Conservation (phyloP, 2,113 vertebrate species). For the Talpa occidentalis region DNA sequence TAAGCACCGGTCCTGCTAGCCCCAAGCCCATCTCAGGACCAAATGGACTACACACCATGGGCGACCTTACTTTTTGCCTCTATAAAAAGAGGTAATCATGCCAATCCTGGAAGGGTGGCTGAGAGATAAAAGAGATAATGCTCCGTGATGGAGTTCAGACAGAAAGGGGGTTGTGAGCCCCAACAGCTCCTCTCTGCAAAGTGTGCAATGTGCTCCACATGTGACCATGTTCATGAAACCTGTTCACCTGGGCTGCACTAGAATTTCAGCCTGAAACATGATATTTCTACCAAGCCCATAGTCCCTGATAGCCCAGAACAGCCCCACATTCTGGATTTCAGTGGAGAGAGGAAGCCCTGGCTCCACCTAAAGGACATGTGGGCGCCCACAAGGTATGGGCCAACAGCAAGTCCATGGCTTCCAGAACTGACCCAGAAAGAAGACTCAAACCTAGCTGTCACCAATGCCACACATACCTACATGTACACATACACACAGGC, state of each 20-base stretch:
- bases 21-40: background rate
- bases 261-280: background rate
- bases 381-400: fast-evolving
- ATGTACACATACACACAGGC: background rate
- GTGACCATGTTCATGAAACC: fast-evolving
- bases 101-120: too few relatives aligned
- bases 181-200: background rate
- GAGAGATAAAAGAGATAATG: background rate
- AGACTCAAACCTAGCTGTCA: too few relatives aligned
- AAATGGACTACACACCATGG: fast-evolving
- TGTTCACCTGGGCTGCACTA: too few relatives aligned
- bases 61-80: too few relatives aligned
- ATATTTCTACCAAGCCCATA: background rate
- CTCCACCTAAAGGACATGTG: background rate
- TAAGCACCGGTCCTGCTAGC: background rate
- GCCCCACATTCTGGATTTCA: background rate
- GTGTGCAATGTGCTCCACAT: background rate
- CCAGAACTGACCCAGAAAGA: background rate
- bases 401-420: background rate
- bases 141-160: background rate
- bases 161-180: fast-evolving
- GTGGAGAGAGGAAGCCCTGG: background rate
- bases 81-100: background rate
- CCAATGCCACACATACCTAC: background rate
- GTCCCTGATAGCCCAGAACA: background rate